These are phyloP conservation scores for Sinocyclocheilus maitianheensis DNA, from an alignment of 2,113 vertebrate genomes.

Conservation along the genomic window DNA sequence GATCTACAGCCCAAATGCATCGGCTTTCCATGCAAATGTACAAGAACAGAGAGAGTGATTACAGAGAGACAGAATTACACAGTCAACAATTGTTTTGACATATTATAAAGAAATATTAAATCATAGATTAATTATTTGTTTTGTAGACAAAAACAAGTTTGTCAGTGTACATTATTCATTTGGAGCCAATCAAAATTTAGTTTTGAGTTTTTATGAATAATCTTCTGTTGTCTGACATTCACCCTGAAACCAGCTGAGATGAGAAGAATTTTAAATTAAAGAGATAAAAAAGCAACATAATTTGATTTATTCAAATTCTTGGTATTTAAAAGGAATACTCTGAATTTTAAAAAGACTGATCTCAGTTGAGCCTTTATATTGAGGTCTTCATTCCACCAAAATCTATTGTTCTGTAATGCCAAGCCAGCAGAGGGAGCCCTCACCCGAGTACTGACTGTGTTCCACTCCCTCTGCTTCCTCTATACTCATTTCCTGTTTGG, in stretches of 20 bases:
- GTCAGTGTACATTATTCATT: background rate
- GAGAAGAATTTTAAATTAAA: background rate
- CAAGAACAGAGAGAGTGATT: background rate
- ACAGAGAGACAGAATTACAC: background rate
- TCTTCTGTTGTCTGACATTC: background rate
- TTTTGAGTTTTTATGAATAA: background rate
- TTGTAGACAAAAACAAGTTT: no score
- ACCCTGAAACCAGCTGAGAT: background rate
- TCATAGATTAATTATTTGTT: background rate
- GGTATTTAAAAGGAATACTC: background rate
- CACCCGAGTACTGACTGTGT: no score
- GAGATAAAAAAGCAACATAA: no score
- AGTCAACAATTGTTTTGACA: background rate
- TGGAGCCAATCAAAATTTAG: background rate
- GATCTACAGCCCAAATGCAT: slow-evolving; percentile 56
- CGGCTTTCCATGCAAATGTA: slow-evolving; percentile 66
- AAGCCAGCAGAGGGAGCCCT: no score
- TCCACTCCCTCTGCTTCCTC: no score
- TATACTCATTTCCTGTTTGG: no score
- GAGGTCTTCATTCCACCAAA: background rate
- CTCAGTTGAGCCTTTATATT: background rate
- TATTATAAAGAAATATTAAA: background rate
- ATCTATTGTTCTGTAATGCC: background rate
- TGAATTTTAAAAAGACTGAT: background rate
- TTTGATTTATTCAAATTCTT: background rate